Evolutionary conservation across 2,888 invertebrate species (phyloP), one percentile per base, ranked within the genome.

Genomic region (Melinaea menophilus): DNA sequence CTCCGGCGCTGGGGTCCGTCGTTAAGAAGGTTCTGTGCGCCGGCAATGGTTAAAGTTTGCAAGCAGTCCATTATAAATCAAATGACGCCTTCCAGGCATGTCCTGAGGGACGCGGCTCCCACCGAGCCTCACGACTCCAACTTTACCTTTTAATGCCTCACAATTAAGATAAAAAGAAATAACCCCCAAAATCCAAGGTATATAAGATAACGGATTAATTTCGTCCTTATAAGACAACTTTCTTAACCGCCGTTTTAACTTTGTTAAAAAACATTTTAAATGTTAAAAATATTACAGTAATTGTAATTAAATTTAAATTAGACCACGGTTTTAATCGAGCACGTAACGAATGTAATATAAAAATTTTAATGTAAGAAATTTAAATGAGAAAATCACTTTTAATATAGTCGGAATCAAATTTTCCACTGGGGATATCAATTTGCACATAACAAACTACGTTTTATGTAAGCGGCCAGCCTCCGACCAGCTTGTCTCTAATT

Each of bases 61-160:
- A 84, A 87, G 88, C 87, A 89, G 88, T 90, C 90, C 90, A 90
- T 90, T 90, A 90, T 90, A 90, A 90, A 90, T 90, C 90, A 90
- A 90, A 90, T 86, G 90, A 89, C 86, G 90, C 89, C 90, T 88
- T 79, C 82, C 77, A 85, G 90, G 85, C 89, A 88, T 88, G 83
- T 90, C 90, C 86, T 87, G 85, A 88, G 90, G 90, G 90, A 88
- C 85, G 79, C 86, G 81, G 85, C 86, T 85, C 85, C 86, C 86
- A 75, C 78, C 78, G 84, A 75, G 83, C 83, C 84, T 79, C 81
- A 79, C 77, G 87, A 88, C 83, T 87, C 86, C 84, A 87, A 87
- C 88, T 88, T 89, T 81, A 82, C 85, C 86, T 84, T 82, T 87
- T 86, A 89, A 90, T 88, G 85, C 82, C 88, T 85, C 86, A 89